Evolutionary conservation across 2,797 vertebrate species (phyloP).

Genomic region (Discoglossus pictus): DNA sequence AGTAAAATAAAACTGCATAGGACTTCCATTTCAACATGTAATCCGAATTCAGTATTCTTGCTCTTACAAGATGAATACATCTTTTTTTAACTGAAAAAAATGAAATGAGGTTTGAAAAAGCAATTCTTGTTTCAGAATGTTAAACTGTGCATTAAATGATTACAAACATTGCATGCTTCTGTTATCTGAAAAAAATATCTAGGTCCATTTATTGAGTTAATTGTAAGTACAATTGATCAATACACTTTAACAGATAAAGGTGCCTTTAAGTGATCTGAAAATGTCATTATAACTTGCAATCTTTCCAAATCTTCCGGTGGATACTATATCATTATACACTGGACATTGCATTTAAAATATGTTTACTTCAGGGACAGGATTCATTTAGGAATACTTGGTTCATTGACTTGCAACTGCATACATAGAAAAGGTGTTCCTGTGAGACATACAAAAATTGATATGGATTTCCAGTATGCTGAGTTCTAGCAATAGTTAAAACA

Average conservation of each 20-base stretch:
- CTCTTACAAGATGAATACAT: too few species aligned
- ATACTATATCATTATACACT: slow-evolving; percentile 7
- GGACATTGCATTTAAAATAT: background rate
- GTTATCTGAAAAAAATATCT: slow-evolving; percentile 5
- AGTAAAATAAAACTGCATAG: too few species aligned
- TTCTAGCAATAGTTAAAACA: slow-evolving; percentile 6
- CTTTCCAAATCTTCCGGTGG: slow-evolving; percentile 5
- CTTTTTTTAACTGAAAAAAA: background rate
- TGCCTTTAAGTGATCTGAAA: slow-evolving; percentile 6
- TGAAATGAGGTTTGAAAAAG: background rate
- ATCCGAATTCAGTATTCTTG: too few species aligned
- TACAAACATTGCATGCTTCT: background rate
- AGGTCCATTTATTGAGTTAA: slow-evolving; percentile 18
- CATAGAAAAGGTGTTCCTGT: background rate
- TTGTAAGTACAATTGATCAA: slow-evolving; percentile 13
- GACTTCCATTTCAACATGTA: too few species aligned
- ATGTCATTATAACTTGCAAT: slow-evolving; percentile 12
- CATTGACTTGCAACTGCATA: slow-evolving; percentile 10
- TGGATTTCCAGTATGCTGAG: background rate
- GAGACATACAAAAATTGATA: background rate
- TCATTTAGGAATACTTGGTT: slow-evolving; percentile 8
- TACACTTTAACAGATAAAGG: slow-evolving; percentile 11
- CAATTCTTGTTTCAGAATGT: background rate
- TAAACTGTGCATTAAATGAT: slow-evolving; percentile 9
- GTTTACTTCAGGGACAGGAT: background rate